Percentiles rank a stretch among this genome's conserved stretches.
Evolutionary conservation across 2,888 invertebrate genomes (phyloP).

Genomic region (Camptogramma bilineatum): DNA sequence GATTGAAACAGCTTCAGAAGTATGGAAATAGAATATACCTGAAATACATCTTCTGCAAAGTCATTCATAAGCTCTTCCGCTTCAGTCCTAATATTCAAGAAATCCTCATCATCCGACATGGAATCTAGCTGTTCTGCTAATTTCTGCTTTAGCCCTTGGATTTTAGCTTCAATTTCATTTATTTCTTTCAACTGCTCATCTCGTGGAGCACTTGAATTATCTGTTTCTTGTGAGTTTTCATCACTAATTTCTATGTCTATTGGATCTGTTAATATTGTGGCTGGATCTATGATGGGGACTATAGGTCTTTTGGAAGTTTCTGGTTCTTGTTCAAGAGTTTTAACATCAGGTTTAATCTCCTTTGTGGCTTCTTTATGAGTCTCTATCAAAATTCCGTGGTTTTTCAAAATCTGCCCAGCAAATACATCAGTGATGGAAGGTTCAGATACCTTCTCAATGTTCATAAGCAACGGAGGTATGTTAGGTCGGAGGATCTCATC

Average conservation of each 20-base stretch:
- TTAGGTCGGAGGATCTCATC: conserved; percentile 77
- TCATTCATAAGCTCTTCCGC: conserved; percentile 85
- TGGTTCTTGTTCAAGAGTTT: conserved; percentile 30
- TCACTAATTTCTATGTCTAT: conserved; percentile 46
- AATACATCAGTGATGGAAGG: conserved; percentile 87
- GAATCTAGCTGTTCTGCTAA: conserved; percentile 79
- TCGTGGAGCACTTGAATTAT: conserved; percentile 41
- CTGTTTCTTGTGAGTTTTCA: conserved; percentile 33
- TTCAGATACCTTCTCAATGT: conserved; percentile 78
- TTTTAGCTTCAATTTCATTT: conserved; percentile 87
- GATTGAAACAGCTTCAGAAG: too few relatives aligned
- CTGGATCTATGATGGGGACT: conserved; percentile 77
- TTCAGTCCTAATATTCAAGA: conserved; percentile 87
- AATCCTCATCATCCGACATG: conserved; percentile 88
- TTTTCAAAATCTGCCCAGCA: conserved; percentile 86
- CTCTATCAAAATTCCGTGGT: conserved; percentile 74
- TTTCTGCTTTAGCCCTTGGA: conserved; percentile 79
- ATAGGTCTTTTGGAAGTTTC: conserved; percentile 62
- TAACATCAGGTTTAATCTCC: conserved; percentile 59
- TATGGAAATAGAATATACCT: conserved; percentile 57
- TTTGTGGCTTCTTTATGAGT: conserved; percentile 57
- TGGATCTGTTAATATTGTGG: conserved; percentile 60
- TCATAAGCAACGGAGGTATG: conserved; percentile 78
- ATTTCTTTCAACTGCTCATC: conserved; percentile 75
- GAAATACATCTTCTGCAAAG: conserved; percentile 80